Evolutionary conservation across 2,113 vertebrate genomes (phyloP).

Genomic region (Urocolius indicus): DNA sequence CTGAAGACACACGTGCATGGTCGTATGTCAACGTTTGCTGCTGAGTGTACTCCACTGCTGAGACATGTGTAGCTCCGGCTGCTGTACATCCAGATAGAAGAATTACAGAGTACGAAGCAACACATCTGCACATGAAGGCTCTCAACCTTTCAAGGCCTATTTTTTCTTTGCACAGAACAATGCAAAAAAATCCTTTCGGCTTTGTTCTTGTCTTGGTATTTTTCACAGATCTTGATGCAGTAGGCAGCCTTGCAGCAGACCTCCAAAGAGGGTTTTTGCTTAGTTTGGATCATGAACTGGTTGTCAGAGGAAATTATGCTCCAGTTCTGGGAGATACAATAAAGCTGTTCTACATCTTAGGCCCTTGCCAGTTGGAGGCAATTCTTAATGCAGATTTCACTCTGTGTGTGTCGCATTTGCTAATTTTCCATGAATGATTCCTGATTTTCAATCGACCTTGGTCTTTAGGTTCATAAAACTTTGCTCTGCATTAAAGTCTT

Average conservation of each 20-base stretch:
- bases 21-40: not conserved
- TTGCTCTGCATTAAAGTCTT: slow-evolving; percentile 11
- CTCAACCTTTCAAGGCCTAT: not conserved
- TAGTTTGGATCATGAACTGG: not conserved
- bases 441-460: slow-evolving; percentile 58
- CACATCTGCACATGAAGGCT: not conserved
- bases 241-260: slow-evolving; percentile 9
- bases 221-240: not conserved
- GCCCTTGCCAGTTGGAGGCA: slow-evolving; percentile 15
- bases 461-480: slow-evolving; percentile 46
- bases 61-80: not conserved
- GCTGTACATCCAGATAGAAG: not conserved
- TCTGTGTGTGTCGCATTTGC: not conserved
- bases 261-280: slow-evolving; percentile 1
- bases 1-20: not conserved
- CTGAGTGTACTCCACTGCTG: not conserved
- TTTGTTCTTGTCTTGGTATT: not conserved
- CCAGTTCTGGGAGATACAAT: slow-evolving; percentile 28
- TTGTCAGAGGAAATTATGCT: slow-evolving; percentile 52
- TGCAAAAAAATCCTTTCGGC: not conserved
- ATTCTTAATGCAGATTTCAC: slow-evolving; percentile 34
- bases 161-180: not conserved
- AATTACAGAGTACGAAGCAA: not conserved
- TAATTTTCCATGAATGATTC: slow-evolving; percentile 62
- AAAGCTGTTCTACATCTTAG: slow-evolving; percentile 42